Evolutionary conservation across 2,888 invertebrate genomes (phyloP), one percentile per base, ranked within the genome.

Genomic region (Macaria liturata): DNA sequence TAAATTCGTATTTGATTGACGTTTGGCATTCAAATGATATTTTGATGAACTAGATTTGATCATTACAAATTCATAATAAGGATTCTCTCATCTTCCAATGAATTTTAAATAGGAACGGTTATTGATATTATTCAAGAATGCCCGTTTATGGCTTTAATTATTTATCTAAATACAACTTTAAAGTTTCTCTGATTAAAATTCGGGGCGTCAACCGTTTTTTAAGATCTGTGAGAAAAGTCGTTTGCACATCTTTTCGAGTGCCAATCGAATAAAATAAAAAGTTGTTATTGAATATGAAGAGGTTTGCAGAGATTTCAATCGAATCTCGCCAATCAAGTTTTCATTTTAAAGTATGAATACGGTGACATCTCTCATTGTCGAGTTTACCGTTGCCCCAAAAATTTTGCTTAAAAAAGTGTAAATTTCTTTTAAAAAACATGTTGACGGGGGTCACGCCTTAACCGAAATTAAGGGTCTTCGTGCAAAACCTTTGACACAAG

Each of bases 371-470:
- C 76, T 75, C 74, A 75, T 85, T 86, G 82, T 84, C 69, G 70
- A 78, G 74, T 80, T 80, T 80, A 83, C 89, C 88, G 89, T 89
- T 90, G 84, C 78, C 66, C 69, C 70, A 72, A 66, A 62, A 66
- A 76, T 78, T 85, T 85, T 81, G 72, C 47, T 68, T 74, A 78
- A 87, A 88, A 91, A 90, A 86, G 83, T 86, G 84, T 84, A 80
- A 86, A 83, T 80, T 84, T 81, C 64, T 65, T 59, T 46, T 71
- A 88, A 87, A 88, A 88, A 85, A 83, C 67, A 51, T 80, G 86
- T 87, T 89, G 90, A 91, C 85, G 86, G 89, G 91, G 91, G 91
- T 91, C 91, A 91, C 86, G 85, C 85, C 88, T 78, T 67, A 81
- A 85, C 86, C 85, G 68, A 90, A 90, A 89, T 91, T 89, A 89